Evolutionary conservation across 1,140 invertebrate species (phyloP).

Genomic region (Trichogramma pretiosum): DNA sequence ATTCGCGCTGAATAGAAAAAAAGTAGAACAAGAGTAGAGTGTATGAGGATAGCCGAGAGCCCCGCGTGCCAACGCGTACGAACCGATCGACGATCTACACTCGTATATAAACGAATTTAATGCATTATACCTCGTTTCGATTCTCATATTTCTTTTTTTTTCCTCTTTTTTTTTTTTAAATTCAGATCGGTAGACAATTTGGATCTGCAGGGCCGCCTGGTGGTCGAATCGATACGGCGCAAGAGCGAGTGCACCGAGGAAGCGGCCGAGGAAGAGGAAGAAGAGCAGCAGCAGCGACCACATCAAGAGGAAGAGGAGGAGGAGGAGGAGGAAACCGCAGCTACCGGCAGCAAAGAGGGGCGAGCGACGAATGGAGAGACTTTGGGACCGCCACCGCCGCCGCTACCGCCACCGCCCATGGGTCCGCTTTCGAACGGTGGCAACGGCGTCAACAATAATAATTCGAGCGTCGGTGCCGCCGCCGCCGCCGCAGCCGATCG

Average conservation of each 20-base stretch:
- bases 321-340: conserved; percentile 8
- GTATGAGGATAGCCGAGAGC: too few species aligned
- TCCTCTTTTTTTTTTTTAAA: not conserved
- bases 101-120: too few species aligned
- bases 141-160: too few species aligned
- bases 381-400: conserved; percentile 48
- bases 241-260: conserved; percentile 21
- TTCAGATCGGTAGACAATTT: conserved; percentile 42
- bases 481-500: conserved; percentile 23
- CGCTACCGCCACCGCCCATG: conserved; percentile 44
- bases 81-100: too few species aligned
- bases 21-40: too few species aligned
- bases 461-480: conserved; percentile 24
- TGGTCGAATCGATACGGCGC: too few species aligned
- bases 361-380: conserved; percentile 23
- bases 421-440: conserved; percentile 30
- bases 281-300: too few species aligned
- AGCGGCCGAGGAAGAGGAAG: conserved; percentile 7
- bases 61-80: too few species aligned
- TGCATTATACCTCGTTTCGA: too few species aligned
- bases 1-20: not conserved
- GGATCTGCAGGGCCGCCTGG: conserved; percentile 37
- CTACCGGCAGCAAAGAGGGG: conserved; percentile 17
- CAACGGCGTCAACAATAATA: not conserved
- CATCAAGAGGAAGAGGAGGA: not conserved